Evolutionary conservation across 2,797 vertebrate genomes (phyloP).

Genomic region (Macroramphosus scolopax): DNA sequence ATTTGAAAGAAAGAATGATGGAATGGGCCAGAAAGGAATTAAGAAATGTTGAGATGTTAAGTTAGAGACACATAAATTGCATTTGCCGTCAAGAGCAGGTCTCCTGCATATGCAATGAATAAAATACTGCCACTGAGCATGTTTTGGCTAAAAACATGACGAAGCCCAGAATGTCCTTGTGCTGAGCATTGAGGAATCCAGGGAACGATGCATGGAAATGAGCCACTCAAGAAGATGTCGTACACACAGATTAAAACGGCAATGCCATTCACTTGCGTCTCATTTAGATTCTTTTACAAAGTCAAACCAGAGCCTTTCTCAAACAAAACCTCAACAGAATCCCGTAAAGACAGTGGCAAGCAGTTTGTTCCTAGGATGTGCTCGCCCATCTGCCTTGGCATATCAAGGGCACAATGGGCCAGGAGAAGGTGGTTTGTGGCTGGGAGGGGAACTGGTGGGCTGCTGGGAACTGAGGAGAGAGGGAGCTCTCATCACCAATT

Average conservation of each 20-base stretch:
- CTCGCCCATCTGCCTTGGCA: constrained; percentile 44
- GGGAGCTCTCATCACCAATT: constrained; percentile 63
- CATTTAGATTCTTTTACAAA: constrained; percentile 62
- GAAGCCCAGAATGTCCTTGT: background rate
- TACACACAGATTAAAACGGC: constrained; percentile 38
- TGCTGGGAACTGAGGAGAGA: constrained; percentile 59
- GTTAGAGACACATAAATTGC: constrained; percentile 32
- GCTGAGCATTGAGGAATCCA: constrained; percentile 7
- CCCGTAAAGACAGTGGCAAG: constrained; percentile 33
- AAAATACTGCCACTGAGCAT: constrained; percentile 11
- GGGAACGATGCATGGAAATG: constrained; percentile 51
- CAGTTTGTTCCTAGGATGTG: constrained; percentile 45
- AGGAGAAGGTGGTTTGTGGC: constrained; percentile 72
- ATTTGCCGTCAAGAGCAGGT: constrained; percentile 21
- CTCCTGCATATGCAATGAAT: constrained; percentile 4
- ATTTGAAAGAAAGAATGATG: constrained; percentile 82
- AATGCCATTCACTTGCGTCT: constrained; percentile 40
- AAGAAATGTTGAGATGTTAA: constrained; percentile 17
- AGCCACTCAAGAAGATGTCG: constrained; percentile 42
- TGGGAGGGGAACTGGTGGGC: constrained; percentile 57
- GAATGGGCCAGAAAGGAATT: constrained; percentile 70
- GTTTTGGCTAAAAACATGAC: constrained; percentile 1
- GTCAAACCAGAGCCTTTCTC: constrained; percentile 40
- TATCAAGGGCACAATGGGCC: constrained; percentile 65
- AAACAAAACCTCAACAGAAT: constrained; percentile 40